A percentile compares a stretch with the other conserved stretches of the same genome.
phyloP scores from a whole-genome alignment of 2,113 vertebrate genomes.

The Oceanodroma tethys region DNA sequence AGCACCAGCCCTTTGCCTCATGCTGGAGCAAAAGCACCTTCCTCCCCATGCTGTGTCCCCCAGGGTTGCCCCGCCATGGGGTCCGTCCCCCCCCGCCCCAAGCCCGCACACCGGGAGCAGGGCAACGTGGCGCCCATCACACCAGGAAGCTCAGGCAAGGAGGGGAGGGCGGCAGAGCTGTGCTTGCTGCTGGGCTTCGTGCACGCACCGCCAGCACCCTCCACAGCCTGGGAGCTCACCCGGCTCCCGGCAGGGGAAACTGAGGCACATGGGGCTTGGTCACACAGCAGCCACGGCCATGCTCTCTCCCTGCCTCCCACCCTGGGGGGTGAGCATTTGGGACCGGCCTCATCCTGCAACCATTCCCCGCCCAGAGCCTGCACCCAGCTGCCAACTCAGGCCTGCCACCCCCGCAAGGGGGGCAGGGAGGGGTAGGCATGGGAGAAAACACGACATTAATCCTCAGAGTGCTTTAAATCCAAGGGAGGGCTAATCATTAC shows the following conservation, averaged over 20 bases:
- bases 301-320: neutral
- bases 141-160: neutral
- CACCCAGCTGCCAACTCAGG: neutral
- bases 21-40: neutral
- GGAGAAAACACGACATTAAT: neutral
- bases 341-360: neutral
- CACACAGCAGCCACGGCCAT: neutral
- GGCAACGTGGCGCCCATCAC: too few species aligned
- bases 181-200: neutral
- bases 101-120: rapidly evolving
- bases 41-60: neutral
- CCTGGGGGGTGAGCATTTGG: neutral
- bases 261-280: neutral
- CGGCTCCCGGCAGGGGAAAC: neutral
- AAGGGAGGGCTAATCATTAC: neutral
- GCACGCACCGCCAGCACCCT: neutral
- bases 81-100: neutral
- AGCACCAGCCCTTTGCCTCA: neutral
- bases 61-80: neutral
- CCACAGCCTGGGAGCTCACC: neutral
- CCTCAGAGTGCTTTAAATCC: neutral
- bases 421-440: too few species aligned
- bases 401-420: too few species aligned
- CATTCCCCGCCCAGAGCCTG: neutral
- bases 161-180: neutral